A percentile compares a stretch with the other conserved stretches of the same genome.
phyloP scores from a whole-genome alignment of 2,888 invertebrate genomes.

The Torymus aiolomorphi region DNA sequence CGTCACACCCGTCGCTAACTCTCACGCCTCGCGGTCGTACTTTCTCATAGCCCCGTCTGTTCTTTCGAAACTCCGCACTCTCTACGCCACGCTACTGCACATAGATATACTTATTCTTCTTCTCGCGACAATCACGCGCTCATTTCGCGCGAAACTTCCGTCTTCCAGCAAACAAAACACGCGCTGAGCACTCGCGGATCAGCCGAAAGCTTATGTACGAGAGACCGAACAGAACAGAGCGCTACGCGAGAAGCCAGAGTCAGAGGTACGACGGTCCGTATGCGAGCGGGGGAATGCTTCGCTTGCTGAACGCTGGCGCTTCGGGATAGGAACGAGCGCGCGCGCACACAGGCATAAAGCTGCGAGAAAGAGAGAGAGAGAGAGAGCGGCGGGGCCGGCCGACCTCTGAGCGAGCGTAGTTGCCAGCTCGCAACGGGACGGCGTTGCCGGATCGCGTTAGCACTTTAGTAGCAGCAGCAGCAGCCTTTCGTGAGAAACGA shows the following conservation, averaged over 20 bases:
- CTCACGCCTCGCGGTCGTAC: constrained; percentile 43
- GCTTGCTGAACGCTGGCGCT: constrained; percentile 11
- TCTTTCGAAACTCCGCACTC: background rate
- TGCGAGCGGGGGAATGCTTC: constrained; percentile 26
- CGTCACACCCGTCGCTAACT: constrained; percentile 44
- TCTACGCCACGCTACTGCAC: background rate
- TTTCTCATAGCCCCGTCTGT: constrained; percentile 43
- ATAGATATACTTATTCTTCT: too few species aligned
- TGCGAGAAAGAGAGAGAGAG: background rate
- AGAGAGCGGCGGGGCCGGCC: background rate
- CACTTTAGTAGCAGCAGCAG: too few species aligned
- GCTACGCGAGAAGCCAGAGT: background rate
- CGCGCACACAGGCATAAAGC: background rate
- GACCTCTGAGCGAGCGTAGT: constrained; percentile 3
- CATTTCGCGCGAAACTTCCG: too few species aligned
- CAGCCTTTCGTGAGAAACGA: too few species aligned
- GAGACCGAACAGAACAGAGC: too few species aligned
- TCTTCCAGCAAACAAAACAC: too few species aligned
- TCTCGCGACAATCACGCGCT: too few species aligned
- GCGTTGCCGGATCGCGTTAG: too few species aligned
- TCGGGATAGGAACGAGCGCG: constrained; percentile 4
- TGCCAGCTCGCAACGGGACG: too few species aligned
- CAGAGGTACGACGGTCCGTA: background rate
- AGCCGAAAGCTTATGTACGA: too few species aligned
- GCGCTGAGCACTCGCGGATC: too few species aligned